These are phyloP conservation scores for Choloepus didactylus DNA, from an alignment of 2,797 vertebrate genomes.

Conservation along the genomic window DNA sequence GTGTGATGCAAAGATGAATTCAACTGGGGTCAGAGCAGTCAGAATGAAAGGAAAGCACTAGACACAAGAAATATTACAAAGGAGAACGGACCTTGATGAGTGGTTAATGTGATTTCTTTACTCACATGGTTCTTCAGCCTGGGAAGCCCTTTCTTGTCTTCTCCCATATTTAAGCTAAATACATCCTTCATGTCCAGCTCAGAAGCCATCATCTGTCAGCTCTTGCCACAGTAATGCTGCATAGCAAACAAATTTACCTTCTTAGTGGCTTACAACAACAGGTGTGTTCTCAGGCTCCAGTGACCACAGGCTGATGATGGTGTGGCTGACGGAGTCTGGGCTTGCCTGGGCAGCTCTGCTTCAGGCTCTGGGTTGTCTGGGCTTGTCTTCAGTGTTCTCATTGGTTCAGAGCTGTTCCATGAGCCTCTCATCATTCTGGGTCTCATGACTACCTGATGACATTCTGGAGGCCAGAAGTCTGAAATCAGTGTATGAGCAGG, in stretches of 20 bases:
- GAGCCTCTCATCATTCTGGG: background rate
- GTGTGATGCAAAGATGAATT: background rate
- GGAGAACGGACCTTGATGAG: background rate
- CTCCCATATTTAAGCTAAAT: background rate
- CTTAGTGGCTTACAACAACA: background rate
- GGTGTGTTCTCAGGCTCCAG: background rate
- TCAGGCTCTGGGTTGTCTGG: background rate
- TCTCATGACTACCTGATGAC: background rate
- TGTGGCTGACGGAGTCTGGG: background rate
- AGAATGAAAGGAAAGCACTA: slow-evolving; percentile 9
- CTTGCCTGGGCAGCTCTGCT: background rate
- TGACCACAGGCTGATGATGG: background rate
- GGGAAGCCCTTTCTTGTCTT: background rate
- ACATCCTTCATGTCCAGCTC: background rate
- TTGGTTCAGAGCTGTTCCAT: background rate
- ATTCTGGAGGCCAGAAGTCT: too few relatives aligned
- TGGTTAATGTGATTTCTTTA: background rate
- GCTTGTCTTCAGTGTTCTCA: background rate
- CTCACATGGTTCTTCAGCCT: background rate
- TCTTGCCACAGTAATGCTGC: background rate
- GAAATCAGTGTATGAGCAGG: too few relatives aligned
- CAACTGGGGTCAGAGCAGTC: background rate
- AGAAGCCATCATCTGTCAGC: background rate
- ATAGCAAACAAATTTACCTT: background rate
- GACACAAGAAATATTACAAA: background rate